Base-by-base conservation (phyloP, 2,113 vertebrate species). In the Aphyosemion australe region DNA sequence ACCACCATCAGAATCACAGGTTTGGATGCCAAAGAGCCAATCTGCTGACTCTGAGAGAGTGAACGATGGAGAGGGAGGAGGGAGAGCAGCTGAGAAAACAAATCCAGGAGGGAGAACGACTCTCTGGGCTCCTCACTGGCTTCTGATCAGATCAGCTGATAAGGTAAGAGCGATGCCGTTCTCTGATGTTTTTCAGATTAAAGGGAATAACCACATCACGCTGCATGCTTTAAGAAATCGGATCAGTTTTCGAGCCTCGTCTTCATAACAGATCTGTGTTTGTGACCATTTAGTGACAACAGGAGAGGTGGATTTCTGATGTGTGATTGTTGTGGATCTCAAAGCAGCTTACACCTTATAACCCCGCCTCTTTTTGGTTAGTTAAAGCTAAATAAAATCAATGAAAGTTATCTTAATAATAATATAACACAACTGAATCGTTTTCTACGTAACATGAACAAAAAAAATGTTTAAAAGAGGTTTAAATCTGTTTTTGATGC, bases 151-250 rank as follows among this genome's bases (percentile, higher is more conserved):
- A 90, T 78, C 88, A 69, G 76, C 82, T 82, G 76, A 72, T 57
- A 82, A 91, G 92, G 91, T 92, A 92, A 89, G 89, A 87, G 62
- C 80, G 76, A 45, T 58, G 18, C 69, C 73, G 37, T 37, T 61
- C 16, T 78, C 64, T 39, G 48, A 14, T 57, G 34, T 68, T 19
- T 26, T 26, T 26, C 5, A 26, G 26, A 26, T 26, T 26, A 26
- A 26, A 26, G 26, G 5, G 1, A 26, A 26, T 26, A 5, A 26
- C 5, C 5, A 26, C 26, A 26, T 26, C 26, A 26, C 5, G 26
- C 26, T 26, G 26, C 26, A 26, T 34, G 5, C 49, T 18, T 61
- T 31, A 8, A 59, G 11, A 10, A 20, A 39, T 19, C 20, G 43
- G 21, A 26, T 26, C 26, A 16, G 9, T 39, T 10, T 45, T 26